A percentile compares a stretch with the other conserved stretches of the same genome.
Conservation (phyloP, 2,888 invertebrate genomes). For the Pterostichus niger region DNA sequence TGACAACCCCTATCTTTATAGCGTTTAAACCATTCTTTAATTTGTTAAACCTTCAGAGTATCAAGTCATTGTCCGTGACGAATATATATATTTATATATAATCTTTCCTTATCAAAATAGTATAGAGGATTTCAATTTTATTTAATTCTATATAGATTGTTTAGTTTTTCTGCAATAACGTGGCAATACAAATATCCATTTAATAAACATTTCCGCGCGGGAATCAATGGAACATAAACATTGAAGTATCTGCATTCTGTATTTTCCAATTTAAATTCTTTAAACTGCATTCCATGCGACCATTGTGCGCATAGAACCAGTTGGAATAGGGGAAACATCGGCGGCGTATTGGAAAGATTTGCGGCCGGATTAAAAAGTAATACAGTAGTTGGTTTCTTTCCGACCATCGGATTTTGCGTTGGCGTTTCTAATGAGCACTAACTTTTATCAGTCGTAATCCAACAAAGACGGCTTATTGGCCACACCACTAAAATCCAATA, state of each 20-base stretch:
- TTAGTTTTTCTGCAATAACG: constrained; percentile 24
- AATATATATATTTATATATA: too few relatives aligned
- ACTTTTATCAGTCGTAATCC: constrained; percentile 23
- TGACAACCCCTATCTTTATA: too few relatives aligned
- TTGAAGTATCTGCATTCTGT: constrained; percentile 41
- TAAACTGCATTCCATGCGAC: constrained; percentile 48
- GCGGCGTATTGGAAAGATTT: constrained; percentile 4
- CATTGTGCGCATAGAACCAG: constrained; percentile 42
- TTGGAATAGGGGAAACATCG: neutral
- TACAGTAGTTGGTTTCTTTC: constrained; percentile 6
- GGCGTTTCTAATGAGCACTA: constrained; percentile 16
- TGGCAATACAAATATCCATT: constrained; percentile 42
- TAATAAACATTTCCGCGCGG: constrained; percentile 54
- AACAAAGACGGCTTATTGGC: neutral
- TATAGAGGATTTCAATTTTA: too few relatives aligned
- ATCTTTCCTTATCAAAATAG: too few relatives aligned
- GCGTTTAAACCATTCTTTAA: too few relatives aligned
- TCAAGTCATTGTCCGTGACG: too few relatives aligned
- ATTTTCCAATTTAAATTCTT: constrained; percentile 62
- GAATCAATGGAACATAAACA: constrained; percentile 53
- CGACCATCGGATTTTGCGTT: neutral
- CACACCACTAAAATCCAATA: neutral
- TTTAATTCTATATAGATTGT: neutral
- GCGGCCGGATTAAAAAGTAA: constrained; percentile 31
- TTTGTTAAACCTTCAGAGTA: too few relatives aligned